phyloP scores from a whole-genome alignment of 2,888 invertebrate species.

The Tupiocoris notatus region DNA sequence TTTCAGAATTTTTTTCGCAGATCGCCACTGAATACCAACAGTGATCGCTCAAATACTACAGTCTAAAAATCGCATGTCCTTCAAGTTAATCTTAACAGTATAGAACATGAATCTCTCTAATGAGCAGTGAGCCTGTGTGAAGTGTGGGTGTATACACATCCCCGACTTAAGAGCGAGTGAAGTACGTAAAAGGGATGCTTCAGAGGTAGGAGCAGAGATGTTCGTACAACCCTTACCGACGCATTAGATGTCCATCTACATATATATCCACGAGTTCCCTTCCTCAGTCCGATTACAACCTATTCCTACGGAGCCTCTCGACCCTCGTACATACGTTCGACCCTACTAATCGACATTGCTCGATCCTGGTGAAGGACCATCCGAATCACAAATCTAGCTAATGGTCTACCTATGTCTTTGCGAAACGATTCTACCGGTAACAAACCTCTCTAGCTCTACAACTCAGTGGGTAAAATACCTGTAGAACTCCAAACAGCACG shows the following conservation, averaged over 20 bases:
- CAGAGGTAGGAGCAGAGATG: neutral
- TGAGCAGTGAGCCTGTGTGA: slow-evolving; percentile 25
- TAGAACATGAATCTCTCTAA: slow-evolving; percentile 27
- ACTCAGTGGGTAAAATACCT: neutral
- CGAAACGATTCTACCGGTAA: slow-evolving; percentile 19
- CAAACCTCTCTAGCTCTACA: neutral
- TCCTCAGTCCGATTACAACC: neutral
- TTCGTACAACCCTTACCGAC: slow-evolving; percentile 19
- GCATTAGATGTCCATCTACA: slow-evolving; percentile 42
- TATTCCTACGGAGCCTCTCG: neutral
- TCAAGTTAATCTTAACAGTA: too few species aligned
- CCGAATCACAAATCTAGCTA: slow-evolving; percentile 38
- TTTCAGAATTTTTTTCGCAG: too few species aligned
- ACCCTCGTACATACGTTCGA: neutral
- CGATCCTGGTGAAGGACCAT: neutral
- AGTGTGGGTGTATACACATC: neutral
- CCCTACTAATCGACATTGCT: slow-evolving; percentile 14
- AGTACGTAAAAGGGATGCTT: neutral
- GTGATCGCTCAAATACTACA: too few species aligned
- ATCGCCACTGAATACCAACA: too few species aligned
- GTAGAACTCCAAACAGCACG: neutral
- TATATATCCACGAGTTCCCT: slow-evolving; percentile 15
- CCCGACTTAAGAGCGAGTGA: neutral
- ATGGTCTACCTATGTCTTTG: slow-evolving; percentile 38
- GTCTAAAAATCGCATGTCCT: too few species aligned